phyloP scores from a whole-genome alignment of 2,797 vertebrate species.

The Morelia viridis region DNA sequence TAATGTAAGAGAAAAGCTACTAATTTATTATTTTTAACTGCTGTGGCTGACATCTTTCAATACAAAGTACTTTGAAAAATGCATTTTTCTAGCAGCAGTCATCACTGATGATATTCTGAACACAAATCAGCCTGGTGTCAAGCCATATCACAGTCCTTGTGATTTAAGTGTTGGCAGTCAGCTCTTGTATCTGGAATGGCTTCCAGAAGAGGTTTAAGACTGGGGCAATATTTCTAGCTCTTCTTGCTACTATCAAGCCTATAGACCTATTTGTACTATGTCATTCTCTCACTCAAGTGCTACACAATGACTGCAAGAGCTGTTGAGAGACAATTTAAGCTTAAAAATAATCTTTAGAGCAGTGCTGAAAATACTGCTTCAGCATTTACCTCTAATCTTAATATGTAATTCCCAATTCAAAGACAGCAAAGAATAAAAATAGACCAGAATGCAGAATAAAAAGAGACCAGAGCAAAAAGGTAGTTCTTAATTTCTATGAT shows the following conservation, averaged over 20 bases:
- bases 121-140: background rate
- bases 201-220: constrained; percentile 10
- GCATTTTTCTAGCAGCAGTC: background rate
- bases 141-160: background rate
- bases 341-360: background rate
- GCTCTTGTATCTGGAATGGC: background rate
- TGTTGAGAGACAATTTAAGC: background rate
- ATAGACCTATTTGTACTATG: background rate
- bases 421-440: background rate
- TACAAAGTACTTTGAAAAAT: background rate
- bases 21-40: background rate
- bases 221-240: constrained; percentile 9
- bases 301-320: background rate
- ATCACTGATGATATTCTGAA: background rate
- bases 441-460: background rate
- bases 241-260: background rate
- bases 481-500: background rate
- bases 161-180: background rate
- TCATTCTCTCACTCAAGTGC: constrained; percentile 9
- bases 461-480: background rate
- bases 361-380: background rate
- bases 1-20: background rate
- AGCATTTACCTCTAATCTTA: background rate
- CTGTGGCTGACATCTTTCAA: background rate
- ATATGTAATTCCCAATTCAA: background rate